Evolutionary conservation across 2,113 vertebrate genomes (phyloP).

Genomic region (Microcebus lehilahytsara): DNA sequence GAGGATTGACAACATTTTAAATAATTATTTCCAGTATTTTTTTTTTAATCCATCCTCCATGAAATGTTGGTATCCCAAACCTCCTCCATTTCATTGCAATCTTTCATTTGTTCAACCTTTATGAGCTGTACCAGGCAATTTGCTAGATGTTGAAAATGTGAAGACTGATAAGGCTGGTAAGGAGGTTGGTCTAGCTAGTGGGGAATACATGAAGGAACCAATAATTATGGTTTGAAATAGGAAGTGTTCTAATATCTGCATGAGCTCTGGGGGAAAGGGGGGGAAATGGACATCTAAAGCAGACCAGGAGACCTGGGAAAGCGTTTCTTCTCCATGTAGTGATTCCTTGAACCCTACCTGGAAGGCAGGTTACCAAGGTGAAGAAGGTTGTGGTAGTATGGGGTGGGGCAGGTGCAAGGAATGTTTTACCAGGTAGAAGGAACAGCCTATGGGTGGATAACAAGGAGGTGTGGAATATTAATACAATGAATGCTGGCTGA

Average conservation of each 20-base stretch:
- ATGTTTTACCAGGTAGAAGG: not conserved
- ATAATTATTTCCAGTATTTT: slow-evolving; percentile 28
- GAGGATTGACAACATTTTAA: not conserved
- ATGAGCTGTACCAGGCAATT: not conserved
- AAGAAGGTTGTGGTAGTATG: not conserved
- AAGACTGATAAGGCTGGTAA: slow-evolving; percentile 4
- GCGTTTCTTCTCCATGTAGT: not conserved
- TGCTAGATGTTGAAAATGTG: slow-evolving; percentile 36
- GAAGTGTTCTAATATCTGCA: not conserved
- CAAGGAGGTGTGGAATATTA: not conserved
- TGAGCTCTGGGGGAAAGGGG: rapidly evolving
- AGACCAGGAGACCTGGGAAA: not conserved
- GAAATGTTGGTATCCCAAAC: slow-evolving; percentile 9
- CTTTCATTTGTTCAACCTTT: slow-evolving; percentile 42
- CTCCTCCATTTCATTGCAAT: slow-evolving; percentile 3
- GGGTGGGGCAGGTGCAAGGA: not conserved
- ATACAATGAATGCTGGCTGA: not conserved
- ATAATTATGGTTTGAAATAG: not conserved
- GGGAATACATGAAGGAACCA: not conserved
- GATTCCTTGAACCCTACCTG: not conserved
- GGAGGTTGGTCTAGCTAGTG: not conserved
- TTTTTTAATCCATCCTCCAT: not conserved
- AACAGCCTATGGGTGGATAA: not conserved
- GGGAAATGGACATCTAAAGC: not conserved
- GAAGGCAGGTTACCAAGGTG: not conserved